These are phyloP conservation scores for Drosophila kokeensis DNA, from an alignment of 2,888 invertebrate species.

Conservation along the genomic window DNA sequence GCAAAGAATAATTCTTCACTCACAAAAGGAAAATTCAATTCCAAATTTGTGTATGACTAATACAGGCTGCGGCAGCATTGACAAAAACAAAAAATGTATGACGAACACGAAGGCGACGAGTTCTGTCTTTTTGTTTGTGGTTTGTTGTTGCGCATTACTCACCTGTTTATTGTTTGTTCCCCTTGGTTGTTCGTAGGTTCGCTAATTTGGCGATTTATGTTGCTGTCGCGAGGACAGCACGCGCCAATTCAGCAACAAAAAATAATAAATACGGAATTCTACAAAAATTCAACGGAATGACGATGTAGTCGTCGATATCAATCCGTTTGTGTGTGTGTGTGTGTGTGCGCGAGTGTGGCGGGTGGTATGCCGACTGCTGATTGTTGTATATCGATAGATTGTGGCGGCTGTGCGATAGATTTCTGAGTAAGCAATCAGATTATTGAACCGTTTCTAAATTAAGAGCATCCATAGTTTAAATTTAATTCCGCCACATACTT, in stretches of 20 bases:
- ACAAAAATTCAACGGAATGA: conserved; percentile 44
- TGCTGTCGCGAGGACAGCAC: conserved; percentile 4
- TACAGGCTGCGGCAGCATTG: conserved; percentile 40
- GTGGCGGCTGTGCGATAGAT: conserved; percentile 26
- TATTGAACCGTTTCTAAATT: neutral
- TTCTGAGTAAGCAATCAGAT: neutral
- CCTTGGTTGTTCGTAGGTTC: neutral
- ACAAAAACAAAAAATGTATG: conserved; percentile 69
- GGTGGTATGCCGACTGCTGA: conserved; percentile 1
- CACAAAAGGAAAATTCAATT: conserved; percentile 30
- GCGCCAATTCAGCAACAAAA: conserved; percentile 48
- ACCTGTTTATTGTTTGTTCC: conserved; percentile 41
- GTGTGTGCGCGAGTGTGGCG: conserved; percentile 22
- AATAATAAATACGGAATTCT: conserved; percentile 42
- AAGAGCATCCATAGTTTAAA: neutral
- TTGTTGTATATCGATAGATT: neutral
- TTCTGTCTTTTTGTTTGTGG: conserved; percentile 8
- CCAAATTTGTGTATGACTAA: conserved; percentile 59
- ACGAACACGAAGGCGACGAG: conserved; percentile 29
- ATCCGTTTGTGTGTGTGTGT: conserved; percentile 8
- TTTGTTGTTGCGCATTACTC: conserved; percentile 54
- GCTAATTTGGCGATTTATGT: neutral
- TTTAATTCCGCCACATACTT: neutral
- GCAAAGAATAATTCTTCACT: neutral
- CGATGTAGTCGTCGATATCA: conserved; percentile 35